Evolutionary conservation across 2,113 vertebrate genomes (phyloP).

Genomic region (Heterocephalus glaber): DNA sequence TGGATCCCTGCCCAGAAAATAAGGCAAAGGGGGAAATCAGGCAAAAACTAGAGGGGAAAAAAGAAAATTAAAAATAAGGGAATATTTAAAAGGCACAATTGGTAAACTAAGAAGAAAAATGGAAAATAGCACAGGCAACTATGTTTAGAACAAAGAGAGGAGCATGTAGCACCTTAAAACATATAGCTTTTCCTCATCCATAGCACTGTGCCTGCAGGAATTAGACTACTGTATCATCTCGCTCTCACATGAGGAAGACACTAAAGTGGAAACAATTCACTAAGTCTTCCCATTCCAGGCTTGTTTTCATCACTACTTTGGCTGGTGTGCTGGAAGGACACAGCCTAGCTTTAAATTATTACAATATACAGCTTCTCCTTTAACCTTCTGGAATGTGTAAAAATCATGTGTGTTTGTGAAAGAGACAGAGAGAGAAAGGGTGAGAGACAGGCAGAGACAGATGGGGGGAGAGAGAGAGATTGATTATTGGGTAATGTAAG

Average conservation of each 20-base stretch:
- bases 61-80: not conserved
- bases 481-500: not conserved
- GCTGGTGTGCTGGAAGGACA: not conserved
- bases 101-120: not conserved
- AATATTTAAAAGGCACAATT: conserved; percentile 2
- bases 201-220: not conserved
- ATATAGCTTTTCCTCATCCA: not conserved
- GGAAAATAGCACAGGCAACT: not conserved
- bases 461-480: not conserved
- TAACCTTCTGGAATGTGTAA: conserved; percentile 80
- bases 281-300: not conserved
- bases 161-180: not conserved
- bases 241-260: no score
- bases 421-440: not conserved
- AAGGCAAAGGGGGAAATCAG: not conserved
- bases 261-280: no score
- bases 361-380: conserved; percentile 64
- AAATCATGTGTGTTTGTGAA: conserved; percentile 56
- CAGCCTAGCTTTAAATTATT: conserved; percentile 73
- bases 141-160: not conserved
- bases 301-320: conserved; percentile 65
- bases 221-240: fast-evolving
- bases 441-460: not conserved
- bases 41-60: not conserved
- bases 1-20: conserved; percentile 47